phyloP scores from a whole-genome alignment of 2,113 vertebrate species.

The Tyrannus savana region DNA sequence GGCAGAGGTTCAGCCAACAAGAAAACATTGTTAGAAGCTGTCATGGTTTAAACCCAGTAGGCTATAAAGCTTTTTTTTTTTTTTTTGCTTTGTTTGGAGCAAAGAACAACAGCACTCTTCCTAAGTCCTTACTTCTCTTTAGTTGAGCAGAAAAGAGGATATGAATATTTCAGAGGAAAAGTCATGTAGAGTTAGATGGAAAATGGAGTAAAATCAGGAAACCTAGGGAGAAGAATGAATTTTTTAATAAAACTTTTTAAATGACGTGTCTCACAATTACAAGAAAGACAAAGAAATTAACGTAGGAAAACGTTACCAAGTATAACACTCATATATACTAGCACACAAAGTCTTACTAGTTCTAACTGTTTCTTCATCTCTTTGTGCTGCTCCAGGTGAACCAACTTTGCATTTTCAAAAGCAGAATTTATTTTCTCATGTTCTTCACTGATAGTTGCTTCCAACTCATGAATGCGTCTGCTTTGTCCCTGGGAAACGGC shows the following conservation, averaged over 20 bases:
- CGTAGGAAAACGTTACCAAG: neutral
- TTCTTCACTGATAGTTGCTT: slow-evolving; percentile 81
- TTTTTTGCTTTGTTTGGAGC: neutral
- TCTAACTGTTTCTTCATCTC: slow-evolving; percentile 86
- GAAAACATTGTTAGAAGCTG: neutral
- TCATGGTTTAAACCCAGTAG: neutral
- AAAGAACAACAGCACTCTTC: neutral
- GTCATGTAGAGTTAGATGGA: neutral
- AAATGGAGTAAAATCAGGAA: neutral
- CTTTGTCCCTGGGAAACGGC: slow-evolving; percentile 77
- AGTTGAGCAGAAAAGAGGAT: neutral
- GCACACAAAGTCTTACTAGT: slow-evolving; percentile 74
- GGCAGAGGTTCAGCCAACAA: neutral
- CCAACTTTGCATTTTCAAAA: slow-evolving; percentile 81
- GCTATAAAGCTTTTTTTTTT: neutral
- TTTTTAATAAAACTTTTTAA: neutral
- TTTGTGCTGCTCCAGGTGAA: slow-evolving; percentile 79
- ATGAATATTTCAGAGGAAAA: neutral
- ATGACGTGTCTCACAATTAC: neutral
- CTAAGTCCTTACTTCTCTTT: neutral
- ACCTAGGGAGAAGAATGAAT: neutral
- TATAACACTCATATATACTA: neutral
- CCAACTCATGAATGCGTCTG: slow-evolving; percentile 78
- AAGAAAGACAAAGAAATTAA: neutral
- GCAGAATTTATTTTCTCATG: slow-evolving; percentile 80